Base-by-base conservation (phyloP, 2,113 vertebrate species). In the Python bivittatus region DNA sequence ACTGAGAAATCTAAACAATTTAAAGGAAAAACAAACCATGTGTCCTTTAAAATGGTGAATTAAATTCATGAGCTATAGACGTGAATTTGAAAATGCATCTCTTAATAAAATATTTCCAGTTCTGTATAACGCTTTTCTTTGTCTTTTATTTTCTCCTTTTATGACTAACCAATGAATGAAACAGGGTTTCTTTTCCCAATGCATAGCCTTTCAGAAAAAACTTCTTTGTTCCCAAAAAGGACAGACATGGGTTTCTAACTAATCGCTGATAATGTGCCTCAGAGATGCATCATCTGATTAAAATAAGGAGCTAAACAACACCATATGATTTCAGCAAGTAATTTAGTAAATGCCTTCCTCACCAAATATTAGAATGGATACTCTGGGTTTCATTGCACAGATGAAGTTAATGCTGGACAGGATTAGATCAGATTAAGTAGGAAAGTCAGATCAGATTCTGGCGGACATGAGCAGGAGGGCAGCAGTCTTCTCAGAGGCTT, bases 381-480 rank as follows among this genome's bases (percentile, higher is more conserved):
- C 97, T 98, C 98, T 96, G 97, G 98, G 98, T 98, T 97, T 98
- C 98, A 98, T 98, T 97, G 97, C 97, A 98, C 96, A 97, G 98
- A 98, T 98, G 97, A 98, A 97, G 98, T 98, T 98, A 98, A 98
- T 97, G 97, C 98, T 92, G 95, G 96, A 94, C 96, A 94, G 98
- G 98, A 98, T 98, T 98, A 98, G 98, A 97, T 97, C 97, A 98
- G 98, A 98, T 98, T 98, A 98, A 98, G 97, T 97, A 96, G 95
- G 95, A 97, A 98, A 98, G 98, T 98, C 97, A 97, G 98, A 98
- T 97, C 98, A 98, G 97, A 97, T 96, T 96, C 97, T 96, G 97
- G 94, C 58, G 96, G 96, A 95, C 96, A 97, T 94, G 95, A 97
- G 96, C 97, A 97, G 96, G 96, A 97, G 97, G 96, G 96, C 96